Conservation (phyloP, 2,797 vertebrate genomes). For the Anomalospiza imberbis region DNA sequence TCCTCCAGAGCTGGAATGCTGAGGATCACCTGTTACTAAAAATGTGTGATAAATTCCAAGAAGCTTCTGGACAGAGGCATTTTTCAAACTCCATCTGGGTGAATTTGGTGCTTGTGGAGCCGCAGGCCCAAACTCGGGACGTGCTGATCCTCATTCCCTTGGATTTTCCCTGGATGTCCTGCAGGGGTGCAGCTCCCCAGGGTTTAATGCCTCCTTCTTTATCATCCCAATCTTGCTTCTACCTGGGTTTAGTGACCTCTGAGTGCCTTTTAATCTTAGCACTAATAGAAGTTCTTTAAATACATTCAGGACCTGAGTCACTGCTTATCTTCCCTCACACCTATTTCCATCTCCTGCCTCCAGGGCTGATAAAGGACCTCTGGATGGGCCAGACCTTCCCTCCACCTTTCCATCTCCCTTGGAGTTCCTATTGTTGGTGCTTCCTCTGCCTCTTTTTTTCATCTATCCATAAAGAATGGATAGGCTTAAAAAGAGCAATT, state of each 20-base stretch:
- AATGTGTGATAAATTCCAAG: neutral
- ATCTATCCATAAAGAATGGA: neutral
- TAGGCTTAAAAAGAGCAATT: neutral
- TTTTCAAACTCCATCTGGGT: neutral
- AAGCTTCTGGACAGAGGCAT: neutral
- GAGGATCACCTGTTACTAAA: neutral
- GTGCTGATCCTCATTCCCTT: neutral
- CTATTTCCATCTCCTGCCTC: neutral
- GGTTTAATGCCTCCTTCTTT: neutral
- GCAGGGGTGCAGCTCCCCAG: neutral
- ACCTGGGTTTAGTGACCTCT: neutral
- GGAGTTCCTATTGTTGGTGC: neutral
- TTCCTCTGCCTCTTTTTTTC: neutral
- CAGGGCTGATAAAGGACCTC: neutral
- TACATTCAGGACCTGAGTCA: neutral
- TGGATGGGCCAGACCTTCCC: neutral
- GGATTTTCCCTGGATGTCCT: neutral
- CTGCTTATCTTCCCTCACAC: neutral
- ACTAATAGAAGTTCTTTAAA: neutral
- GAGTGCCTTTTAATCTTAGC: neutral
- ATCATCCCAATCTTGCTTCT: neutral
- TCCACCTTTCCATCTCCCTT: neutral
- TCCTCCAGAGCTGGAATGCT: neutral
- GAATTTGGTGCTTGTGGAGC: neutral
- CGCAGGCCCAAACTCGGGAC: accelerated